A percentile compares a stretch with the other conserved stretches of the same genome.
Conservation (phyloP, 2,888 invertebrate species). For the Gastrophysa polygoni region DNA sequence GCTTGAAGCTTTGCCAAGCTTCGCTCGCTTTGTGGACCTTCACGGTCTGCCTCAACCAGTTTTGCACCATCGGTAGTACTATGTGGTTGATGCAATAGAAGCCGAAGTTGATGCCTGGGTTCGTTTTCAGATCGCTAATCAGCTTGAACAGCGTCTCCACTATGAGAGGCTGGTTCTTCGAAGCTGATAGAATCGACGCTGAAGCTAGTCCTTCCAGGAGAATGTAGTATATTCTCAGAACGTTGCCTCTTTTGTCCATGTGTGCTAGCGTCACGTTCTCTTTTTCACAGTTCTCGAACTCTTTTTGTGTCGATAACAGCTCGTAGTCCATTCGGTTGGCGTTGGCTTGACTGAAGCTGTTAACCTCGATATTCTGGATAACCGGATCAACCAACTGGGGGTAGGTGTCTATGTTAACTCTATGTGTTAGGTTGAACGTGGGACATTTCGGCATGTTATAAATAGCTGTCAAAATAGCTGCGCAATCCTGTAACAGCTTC, state of each 20-base stretch:
- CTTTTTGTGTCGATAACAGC: constrained; percentile 62
- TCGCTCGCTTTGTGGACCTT: constrained; percentile 74
- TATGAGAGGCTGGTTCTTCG: constrained; percentile 79
- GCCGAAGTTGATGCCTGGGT: constrained; percentile 88
- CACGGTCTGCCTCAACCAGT: constrained; percentile 78
- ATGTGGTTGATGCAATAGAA: constrained; percentile 92
- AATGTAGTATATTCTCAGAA: constrained; percentile 89
- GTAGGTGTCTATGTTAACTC: constrained; percentile 77
- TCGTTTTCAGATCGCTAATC: constrained; percentile 74
- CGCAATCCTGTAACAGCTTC: constrained; percentile 84
- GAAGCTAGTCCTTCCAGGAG: constrained; percentile 85
- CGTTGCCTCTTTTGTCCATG: constrained; percentile 80
- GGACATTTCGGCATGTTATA: constrained; percentile 95
- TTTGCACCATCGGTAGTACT: constrained; percentile 89
- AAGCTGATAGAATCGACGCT: constrained; percentile 80
- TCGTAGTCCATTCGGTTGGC: constrained; percentile 71
- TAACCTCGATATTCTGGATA: constrained; percentile 69
- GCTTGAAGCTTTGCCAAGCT: constrained; percentile 89
- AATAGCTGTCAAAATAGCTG: constrained; percentile 88
- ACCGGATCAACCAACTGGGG: constrained; percentile 83
- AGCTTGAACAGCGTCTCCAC: constrained; percentile 88
- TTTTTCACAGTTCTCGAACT: constrained; percentile 57
- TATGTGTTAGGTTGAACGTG: constrained; percentile 86
- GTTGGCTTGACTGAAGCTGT: constrained; percentile 68
- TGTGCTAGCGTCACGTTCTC: constrained; percentile 65